Evolutionary conservation across 2,113 vertebrate species (phyloP).

Genomic region (Acrocephalus kingi): DNA sequence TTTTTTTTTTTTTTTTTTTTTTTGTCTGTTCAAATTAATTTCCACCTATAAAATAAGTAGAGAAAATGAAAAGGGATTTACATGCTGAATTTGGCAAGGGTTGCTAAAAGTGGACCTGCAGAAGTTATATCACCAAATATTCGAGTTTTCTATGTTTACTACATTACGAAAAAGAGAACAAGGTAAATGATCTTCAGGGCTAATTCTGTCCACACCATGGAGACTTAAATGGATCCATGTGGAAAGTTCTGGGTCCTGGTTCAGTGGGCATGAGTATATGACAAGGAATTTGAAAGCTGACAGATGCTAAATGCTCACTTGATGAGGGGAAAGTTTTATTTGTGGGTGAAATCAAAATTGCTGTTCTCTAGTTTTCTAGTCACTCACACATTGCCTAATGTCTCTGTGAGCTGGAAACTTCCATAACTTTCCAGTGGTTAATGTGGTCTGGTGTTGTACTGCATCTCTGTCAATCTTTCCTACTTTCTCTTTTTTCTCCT

Average conservation of each 20-base stretch:
- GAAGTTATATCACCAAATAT: not conserved
- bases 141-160: not conserved
- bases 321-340: not conserved
- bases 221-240: not conserved
- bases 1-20: not conserved
- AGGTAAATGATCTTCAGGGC: not conserved
- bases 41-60: not conserved
- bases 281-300: not conserved
- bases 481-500: slow-evolving; percentile 32
- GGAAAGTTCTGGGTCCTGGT: not conserved
- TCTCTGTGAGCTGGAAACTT: not conserved
- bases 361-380: not conserved
- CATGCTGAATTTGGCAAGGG: not conserved
- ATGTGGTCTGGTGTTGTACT: not conserved
- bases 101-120: not conserved
- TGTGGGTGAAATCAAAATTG: not conserved
- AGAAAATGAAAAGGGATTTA: not conserved
- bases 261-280: not conserved
- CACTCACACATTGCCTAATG: rapidly evolving
- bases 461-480: not conserved
- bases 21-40: not conserved
- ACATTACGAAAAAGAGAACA: not conserved
- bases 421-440: not conserved
- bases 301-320: not conserved
- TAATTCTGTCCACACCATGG: not conserved